Base-by-base conservation (phyloP, 2,113 vertebrate genomes). In the Leuciscus idus region DNA sequence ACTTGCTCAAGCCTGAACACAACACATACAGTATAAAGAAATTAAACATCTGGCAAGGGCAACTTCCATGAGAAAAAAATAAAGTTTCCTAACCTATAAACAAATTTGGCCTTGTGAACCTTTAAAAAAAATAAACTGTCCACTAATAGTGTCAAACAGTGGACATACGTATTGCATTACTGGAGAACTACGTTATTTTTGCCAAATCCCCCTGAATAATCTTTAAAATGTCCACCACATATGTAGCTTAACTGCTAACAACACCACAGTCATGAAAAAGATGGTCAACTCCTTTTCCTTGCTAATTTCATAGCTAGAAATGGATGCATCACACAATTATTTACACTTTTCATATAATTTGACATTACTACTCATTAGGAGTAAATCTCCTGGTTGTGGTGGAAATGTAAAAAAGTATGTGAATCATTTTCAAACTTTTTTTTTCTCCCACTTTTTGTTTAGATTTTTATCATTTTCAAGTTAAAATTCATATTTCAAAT, bases 1-100 rank as follows among this genome's bases (percentile, higher is more conserved):
- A 99, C 95, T 0, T 97, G 95, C 84, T 98, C 95, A 91, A 99
- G 88, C 87, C 98, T 99, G 90, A 86, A 83, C 48, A 88, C 73
- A 79, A 79, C 43, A 90, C 39, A 59, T 26, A 85, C 2, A 57
- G 55, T 57, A 57, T 33, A 82, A 62, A 77, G 9, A 70, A 36
- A 84, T 4, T 70, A 28, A 81, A 5, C 12, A 64, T 19, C 4
- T 55, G 9, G 33, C 66, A 50, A n/a, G 26, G 13, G 5, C 90
- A 88, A n/a, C 23, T 26, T 61, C 9, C n/a, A n/a, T 61, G 9
- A 39, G 33, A 21, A 5, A 72, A 23, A 39, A 21, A 39, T 23
- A 11, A 4, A 72, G 17, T 70, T 70, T 70, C 33, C 39, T 39
- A 9, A 36, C 4, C 19, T 39, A 39, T 70, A 19, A 17, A 70